Evolutionary conservation across 2,113 vertebrate genomes (phyloP).

Genomic region (Xiphorhynchus elegans): DNA sequence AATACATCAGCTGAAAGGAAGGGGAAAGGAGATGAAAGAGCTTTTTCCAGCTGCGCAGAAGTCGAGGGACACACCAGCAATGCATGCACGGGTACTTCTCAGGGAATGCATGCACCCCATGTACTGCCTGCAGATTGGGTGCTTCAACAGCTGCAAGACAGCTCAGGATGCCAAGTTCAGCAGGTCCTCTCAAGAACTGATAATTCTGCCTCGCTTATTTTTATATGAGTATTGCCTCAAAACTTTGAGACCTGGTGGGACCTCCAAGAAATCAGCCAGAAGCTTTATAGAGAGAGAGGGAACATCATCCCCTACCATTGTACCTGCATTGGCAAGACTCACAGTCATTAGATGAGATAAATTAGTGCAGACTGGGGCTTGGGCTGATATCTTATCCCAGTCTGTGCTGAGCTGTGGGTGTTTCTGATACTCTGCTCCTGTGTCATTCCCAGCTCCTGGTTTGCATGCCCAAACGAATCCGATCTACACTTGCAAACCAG

Average conservation of each 20-base stretch:
- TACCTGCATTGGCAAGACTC: background rate
- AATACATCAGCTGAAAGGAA: conserved; percentile 86
- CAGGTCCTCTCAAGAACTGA: background rate
- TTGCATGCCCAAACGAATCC: background rate
- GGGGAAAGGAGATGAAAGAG: background rate
- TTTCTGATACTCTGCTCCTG: background rate
- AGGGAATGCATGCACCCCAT: accelerated
- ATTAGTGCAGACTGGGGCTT: background rate
- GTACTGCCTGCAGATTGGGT: background rate
- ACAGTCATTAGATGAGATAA: background rate
- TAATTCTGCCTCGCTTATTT: background rate
- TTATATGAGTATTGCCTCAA: background rate
- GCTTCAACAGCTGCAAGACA: background rate
- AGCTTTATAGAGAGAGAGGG: background rate
- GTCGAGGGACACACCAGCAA: background rate
- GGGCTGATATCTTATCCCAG: background rate
- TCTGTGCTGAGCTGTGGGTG: background rate
- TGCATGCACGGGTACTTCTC: background rate
- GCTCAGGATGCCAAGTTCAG: background rate
- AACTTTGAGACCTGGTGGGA: background rate
- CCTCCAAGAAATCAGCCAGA: background rate
- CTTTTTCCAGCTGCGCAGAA: background rate
- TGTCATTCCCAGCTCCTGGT: background rate
- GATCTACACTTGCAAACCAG: conserved; percentile 14
- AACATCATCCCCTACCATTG: background rate